Base-by-base conservation (phyloP, 2,888 invertebrate genomes). In the Phlogophora meticulosa region DNA sequence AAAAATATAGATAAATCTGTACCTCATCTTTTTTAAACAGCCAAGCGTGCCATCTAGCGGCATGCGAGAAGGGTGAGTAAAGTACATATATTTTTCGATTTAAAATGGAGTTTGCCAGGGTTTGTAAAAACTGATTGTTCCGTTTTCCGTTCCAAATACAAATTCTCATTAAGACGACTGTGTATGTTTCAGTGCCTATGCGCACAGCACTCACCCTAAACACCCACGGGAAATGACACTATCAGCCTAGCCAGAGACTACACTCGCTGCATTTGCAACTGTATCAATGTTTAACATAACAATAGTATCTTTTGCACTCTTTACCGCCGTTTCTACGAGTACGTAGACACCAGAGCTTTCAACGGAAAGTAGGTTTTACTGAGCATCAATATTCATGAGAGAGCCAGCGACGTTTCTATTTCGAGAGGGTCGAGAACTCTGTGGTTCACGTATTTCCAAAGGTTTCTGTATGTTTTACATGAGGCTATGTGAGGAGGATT, bases 331-430 rank as follows among this genome's bases (percentile, higher is more conserved):
- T 63, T 49, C 45, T 43, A 22, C 45, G 51, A 55, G 17, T 62
- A 65, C 53, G 71, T 61, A 68, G 62, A 64, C 65, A 71, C 65
- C 65, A 49, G 48, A 69, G 79, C 79, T 75, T 81, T 81, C 72
- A 75, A 62, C 66, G 38, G 59, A 58, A 72, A 71, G 69, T 67
- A 77, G 71, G 73, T 83, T 82, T 79, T 77, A 73, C 69, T 60
- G 48, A 48, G 65, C 74, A 80, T 83, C 78, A 76, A 83, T 83
- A 83, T 83, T 76, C 84, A 83, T 81, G 74, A 79, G 72, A 51
- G 52, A 46, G 49, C 34, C 59, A 59, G 58, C 69, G 79, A 83
- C 79, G 57, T 65, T 83, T 83, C 82, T 82, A 76, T 81, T 82
- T 76, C 57, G 40, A 72, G 68, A 65, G 55, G 49, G 32, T 24